A percentile compares a stretch with the other conserved stretches of the same genome.
These are phyloP conservation scores for Meloidogyne hapla DNA, from an alignment of 1,140 invertebrate species.

Conservation along the genomic window DNA sequence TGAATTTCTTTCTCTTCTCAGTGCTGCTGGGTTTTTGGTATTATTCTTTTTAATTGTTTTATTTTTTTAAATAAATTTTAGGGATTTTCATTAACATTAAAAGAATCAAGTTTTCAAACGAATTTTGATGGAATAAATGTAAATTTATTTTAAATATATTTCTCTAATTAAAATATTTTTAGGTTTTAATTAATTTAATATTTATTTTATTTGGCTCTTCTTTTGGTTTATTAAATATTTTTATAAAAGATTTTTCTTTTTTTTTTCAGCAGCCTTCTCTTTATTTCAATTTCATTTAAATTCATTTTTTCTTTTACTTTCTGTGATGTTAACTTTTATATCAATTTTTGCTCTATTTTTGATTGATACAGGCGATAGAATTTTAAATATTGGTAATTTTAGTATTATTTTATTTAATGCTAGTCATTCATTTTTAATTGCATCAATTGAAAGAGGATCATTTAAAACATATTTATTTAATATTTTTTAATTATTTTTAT, in stretches of 20 bases:
- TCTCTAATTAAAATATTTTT: neutral
- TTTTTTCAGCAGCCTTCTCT: constrained; percentile 6
- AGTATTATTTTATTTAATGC: neutral
- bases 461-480: neutral
- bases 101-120: neutral
- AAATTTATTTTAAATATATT: neutral
- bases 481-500: neutral
- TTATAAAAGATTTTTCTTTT: neutral
- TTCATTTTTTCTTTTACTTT: constrained; percentile 5
- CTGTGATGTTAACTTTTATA: constrained; percentile 15
- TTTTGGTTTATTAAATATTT: neutral
- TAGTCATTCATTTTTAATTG: constrained; percentile 3
- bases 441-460: constrained; percentile 12
- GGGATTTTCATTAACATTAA: neutral
- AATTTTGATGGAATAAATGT: neutral
- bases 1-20: neutral
- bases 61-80: neutral
- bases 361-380: neutral
- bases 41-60: neutral
- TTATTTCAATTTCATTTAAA: constrained; percentile 4
- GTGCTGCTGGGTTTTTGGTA: constrained; percentile 4
- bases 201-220: constrained; percentile 1
- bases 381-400: neutral
- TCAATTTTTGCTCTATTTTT: neutral
- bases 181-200: neutral